Percentiles rank a stretch among this genome's conserved stretches.
These are phyloP conservation scores for Macrophya alboannulata DNA, from an alignment of 2,888 invertebrate genomes.

Conservation along the genomic window DNA sequence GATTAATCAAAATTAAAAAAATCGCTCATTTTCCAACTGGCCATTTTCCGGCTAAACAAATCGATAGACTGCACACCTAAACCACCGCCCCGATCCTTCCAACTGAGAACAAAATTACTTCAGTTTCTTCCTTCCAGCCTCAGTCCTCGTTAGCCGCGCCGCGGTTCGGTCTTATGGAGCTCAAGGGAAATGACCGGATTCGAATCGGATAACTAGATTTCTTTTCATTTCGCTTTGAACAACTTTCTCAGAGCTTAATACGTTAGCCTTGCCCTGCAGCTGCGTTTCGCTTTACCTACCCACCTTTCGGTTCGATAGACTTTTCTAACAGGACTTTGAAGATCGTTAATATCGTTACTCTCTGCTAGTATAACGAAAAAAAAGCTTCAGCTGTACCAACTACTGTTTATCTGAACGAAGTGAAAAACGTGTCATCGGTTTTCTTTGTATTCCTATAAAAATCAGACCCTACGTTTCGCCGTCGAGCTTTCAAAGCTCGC, in stretches of 20 bases:
- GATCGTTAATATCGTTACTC: background rate
- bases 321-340: background rate
- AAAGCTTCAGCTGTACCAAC: too few species aligned
- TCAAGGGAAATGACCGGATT: conserved; percentile 42
- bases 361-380: too few species aligned
- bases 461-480: background rate
- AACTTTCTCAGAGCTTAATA: background rate
- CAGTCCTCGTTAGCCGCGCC: background rate
- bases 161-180: conserved; percentile 26
- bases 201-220: conserved; percentile 32
- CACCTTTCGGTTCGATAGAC: background rate
- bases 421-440: background rate
- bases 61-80: background rate
- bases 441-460: background rate
- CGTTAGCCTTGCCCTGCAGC: background rate
- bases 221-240: conserved; percentile 31
- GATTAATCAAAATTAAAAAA: background rate
- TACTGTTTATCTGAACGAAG: too few species aligned
- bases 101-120: background rate
- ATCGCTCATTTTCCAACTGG: background rate
- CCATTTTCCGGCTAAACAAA: background rate
- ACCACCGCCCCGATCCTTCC: background rate
- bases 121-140: background rate
- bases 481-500: background rate
- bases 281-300: background rate